Evolutionary conservation across 1,140 invertebrate genomes (phyloP), one percentile per base, ranked within the genome.

Genomic region (Penaeus chinensis): DNA sequence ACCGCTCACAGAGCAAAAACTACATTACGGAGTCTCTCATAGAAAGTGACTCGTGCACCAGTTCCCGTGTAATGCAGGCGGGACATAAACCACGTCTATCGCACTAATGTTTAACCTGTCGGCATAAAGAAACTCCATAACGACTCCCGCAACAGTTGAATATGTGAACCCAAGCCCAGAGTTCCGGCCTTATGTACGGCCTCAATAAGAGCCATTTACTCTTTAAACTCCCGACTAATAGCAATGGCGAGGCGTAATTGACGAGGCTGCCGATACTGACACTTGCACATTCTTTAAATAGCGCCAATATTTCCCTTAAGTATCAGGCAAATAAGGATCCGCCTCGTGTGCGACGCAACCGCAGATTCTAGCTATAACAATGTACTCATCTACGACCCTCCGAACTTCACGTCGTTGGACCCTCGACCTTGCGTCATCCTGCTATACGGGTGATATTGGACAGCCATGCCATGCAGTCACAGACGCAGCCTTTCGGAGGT

Each of bases 41-140:
- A 71, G n/a, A 71, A 71, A 71, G 54, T 54, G 79, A 63, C 60
- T 62, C 79, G 79, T 81, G 18, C 32, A 81, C 79, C 79, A 81
- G 63, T 81, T 81, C 63, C 20, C 5, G 79, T 32, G 27, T 81
- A 63, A 81, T 81, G 79, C 79, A 81, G 4, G 54, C 22, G 54
- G 32, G 60, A 63, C 61, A 81, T 81, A 81, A 81, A 81, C 79
- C 79, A 81, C 79, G 54, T 61, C 79, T 81, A 81, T 63, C 79
- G 79, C 63, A 63, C 79, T 81, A 81, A 47, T 81, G 79, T 81
- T 81, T 81, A 81, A 81, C 79, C 79, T 81, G 79, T 81, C 79
- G 61, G 27, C 79, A 81, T 81, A 81, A 81, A 81, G 79, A 81
- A 81, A 81, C n/a, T 27, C n/a, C 13, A 61, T 62, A 81, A 81